Evolutionary conservation across 2,888 invertebrate species (phyloP), one percentile per base, ranked within the genome.

Genomic region (Trissolcus brochymenae): DNA sequence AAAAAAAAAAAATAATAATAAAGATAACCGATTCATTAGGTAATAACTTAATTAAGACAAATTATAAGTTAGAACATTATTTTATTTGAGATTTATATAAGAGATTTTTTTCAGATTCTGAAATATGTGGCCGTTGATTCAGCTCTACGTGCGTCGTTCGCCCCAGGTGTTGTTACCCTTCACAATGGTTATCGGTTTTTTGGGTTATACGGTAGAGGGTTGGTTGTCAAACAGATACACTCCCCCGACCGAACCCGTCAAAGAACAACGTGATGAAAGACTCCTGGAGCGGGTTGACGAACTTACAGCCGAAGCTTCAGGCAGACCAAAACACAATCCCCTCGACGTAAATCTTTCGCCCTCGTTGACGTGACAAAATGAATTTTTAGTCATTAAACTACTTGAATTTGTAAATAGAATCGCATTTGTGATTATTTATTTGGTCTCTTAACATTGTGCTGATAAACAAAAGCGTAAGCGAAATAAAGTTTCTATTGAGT

Each of bases 201-300:
- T 97, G 82, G 98, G 98, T 25, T 98, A 98, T 87, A 94, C 96
- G 83, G 81, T 97, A 78, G 97, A 98, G 90, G 92, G 90, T 64
- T 87, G 92, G 74, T 57, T 95, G 6, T 95, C 95, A 0, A 93
- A 93, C 86, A 93, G 91, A 90, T 94, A 94, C 84, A 95, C 95
- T 11, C 95, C 95, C 19, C 35, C 84, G n/a, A 82, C 86, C 7
- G 82, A 82, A n/a, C 81, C 89, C 6, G 79, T 89, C 40, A 81
- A 76, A 11, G 84, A 88, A 57, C 88, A 88, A 72, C 85, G 89
- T 7, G 80, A 86, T 35, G 87, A 89, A 54, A 81, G 89, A 73
- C 62, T 86, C 6, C 70, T 89, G 65, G 82, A 84, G 53, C 83
- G 82, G 70, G 76, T 86, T 17, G 86, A 87, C 54, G 16, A 43